phyloP scores from a whole-genome alignment of 2,888 invertebrate species.

The Melinaea menophilus region DNA sequence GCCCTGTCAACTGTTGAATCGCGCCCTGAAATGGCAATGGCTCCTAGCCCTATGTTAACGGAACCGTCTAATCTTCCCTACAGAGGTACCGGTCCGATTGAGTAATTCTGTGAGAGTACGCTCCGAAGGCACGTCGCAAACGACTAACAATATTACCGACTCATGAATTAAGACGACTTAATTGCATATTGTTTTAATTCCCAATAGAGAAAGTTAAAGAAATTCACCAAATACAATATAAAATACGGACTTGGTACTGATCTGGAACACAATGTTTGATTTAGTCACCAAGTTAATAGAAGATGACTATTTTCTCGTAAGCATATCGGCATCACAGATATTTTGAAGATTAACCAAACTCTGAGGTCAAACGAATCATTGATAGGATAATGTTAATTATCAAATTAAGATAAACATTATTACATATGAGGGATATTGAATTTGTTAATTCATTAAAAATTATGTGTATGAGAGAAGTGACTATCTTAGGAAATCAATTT shows the following conservation, averaged over 20 bases:
- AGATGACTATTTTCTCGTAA: conserved; percentile 4
- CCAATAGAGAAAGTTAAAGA: conserved; percentile 20
- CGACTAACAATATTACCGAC: not conserved
- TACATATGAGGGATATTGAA: not conserved
- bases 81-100: conserved; percentile 2
- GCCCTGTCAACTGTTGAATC: conserved; percentile 78
- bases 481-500: not conserved
- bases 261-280: conserved; percentile 69
- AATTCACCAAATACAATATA: conserved; percentile 35
- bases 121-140: not conserved
- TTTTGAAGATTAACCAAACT: conserved; percentile 8
- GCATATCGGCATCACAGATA: not conserved
- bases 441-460: not conserved
- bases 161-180: not conserved
- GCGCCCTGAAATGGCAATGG: conserved; percentile 71
- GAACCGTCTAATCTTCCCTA: conserved; percentile 42
- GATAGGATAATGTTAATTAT: not conserved
- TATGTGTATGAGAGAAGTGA: not conserved
- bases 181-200: conserved; percentile 4
- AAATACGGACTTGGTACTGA: conserved; percentile 60
- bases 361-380: not conserved
- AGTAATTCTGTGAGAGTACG: conserved; percentile 10
- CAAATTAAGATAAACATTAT: not conserved
- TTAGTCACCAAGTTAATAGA: conserved; percentile 29
- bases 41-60: conserved; percentile 56